Evolutionary conservation across 2,888 invertebrate species (phyloP), one percentile per base, ranked within the genome.

Genomic region (Oeneis ivallda): DNA sequence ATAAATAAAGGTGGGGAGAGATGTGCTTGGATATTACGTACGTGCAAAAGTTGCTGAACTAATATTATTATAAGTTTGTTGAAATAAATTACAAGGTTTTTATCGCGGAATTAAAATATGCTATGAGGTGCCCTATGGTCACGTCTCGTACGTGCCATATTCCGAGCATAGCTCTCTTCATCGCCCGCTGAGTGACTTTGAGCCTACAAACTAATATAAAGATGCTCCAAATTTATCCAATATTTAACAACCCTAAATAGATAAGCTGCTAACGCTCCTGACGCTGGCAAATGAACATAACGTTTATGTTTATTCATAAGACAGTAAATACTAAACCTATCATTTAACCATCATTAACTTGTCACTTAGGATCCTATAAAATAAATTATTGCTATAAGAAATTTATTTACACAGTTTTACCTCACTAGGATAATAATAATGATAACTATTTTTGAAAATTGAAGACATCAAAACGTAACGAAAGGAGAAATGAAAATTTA

Each of bases 301-400:
- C 13, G 8, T 53, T 45, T 56, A 68, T 19, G 32, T 58, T 57
- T 50, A 66, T 69, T 71, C 69, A 68, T 70, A 71, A 71, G 66
- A 66, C 67, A 65, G 49, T 66, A 26, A 62, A 53, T 53, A 41
- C 19, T 65, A 61, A 56, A 50, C 47, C 47, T 54, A 43, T 54
- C 41, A 57, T 56, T 62, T 70, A 63, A 63, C 47, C 57, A 70
- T 66, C 71, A 69, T 71, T 69, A 72, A 67, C 61, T 58, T 6
- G 34, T 53, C n/a, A 39, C 41, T 68, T 66, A 66, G 39, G 26
- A 65, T 19, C 62, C 72, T 73, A 72, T 69, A 70, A 72, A 75
- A 72, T 68, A 69, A 71, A 62, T 76, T 76, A 75, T 77, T 77
- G 75, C 76, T 77, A 73, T 75, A 67, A 67, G 73, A 74, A 70